Evolutionary conservation across 2,113 vertebrate genomes (phyloP).

Genomic region (Datnioides undecimradiatus): DNA sequence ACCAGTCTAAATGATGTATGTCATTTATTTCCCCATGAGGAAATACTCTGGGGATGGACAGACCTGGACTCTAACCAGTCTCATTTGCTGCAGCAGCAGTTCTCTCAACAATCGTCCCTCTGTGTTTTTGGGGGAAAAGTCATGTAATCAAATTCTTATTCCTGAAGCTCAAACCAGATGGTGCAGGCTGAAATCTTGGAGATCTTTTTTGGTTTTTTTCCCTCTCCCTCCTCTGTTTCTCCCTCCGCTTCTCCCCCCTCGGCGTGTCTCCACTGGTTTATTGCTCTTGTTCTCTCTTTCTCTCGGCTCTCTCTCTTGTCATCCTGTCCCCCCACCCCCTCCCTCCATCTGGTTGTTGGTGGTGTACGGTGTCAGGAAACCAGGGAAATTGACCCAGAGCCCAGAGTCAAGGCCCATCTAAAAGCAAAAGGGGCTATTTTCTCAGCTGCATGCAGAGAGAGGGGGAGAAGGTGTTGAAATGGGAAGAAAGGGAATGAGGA

Average conservation of each 20-base stretch:
- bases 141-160: conserved; percentile 70
- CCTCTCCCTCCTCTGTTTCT: conserved; percentile 1
- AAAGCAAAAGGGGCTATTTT: conserved; percentile 75
- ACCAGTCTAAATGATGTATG: conserved; percentile 22
- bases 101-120: conserved; percentile 64
- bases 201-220: conserved; percentile 19
- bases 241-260: neutral
- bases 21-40: conserved; percentile 27
- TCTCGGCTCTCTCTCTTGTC: conserved; percentile 25
- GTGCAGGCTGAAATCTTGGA: conserved; percentile 50
- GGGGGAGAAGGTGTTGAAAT: conserved; percentile 46
- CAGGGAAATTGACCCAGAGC: conserved; percentile 76
- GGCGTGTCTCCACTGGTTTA: conserved; percentile 34
- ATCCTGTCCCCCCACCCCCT: conserved; percentile 33
- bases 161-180: conserved; percentile 75
- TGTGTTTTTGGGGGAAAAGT: conserved; percentile 72
- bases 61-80: conserved; percentile 36
- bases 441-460: conserved; percentile 77
- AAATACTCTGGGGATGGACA: conserved; percentile 29
- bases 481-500: conserved; percentile 40
- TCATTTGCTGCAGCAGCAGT: conserved; percentile 57
- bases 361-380: conserved; percentile 75
- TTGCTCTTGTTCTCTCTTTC: conserved; percentile 45
- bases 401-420: conserved; percentile 71
- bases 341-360: conserved; percentile 70